A percentile compares a stretch with the other conserved stretches of the same genome.
These are phyloP conservation scores for Muschampia plurimacula DNA, from an alignment of 2,888 invertebrate genomes.

Conservation along the genomic window DNA sequence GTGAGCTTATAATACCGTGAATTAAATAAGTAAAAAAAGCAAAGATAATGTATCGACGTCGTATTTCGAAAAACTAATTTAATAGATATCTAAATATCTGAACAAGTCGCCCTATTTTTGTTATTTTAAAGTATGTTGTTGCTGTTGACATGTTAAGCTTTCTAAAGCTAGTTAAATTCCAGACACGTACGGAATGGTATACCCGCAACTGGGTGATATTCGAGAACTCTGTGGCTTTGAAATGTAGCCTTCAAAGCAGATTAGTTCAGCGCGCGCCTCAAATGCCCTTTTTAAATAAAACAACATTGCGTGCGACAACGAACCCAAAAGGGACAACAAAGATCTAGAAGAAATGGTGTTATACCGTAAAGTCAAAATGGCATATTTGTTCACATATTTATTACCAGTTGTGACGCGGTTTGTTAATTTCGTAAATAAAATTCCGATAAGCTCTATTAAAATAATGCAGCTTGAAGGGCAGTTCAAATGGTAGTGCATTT, in stretches of 20 bases:
- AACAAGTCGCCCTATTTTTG: neutral
- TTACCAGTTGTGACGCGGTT: neutral
- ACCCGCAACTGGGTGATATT: slow-evolving; percentile 49
- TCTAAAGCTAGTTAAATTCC: slow-evolving; percentile 20
- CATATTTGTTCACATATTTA: slow-evolving; percentile 2
- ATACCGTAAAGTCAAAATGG: neutral
- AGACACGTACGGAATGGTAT: slow-evolving; percentile 40
- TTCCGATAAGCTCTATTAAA: neutral
- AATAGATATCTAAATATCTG: neutral
- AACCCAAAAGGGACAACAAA: slow-evolving; percentile 6
- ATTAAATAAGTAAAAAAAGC: too few species aligned
- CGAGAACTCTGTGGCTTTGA: slow-evolving; percentile 47
- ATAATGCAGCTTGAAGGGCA: neutral
- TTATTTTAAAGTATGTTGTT: neutral
- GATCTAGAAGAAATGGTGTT: neutral
- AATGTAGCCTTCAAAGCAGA: slow-evolving; percentile 46
- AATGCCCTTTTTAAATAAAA: slow-evolving; percentile 16
- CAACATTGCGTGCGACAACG: neutral
- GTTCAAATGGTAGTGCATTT: too few species aligned
- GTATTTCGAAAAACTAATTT: too few species aligned
- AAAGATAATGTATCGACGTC: too few species aligned
- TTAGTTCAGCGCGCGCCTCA: slow-evolving; percentile 40
- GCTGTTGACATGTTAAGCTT: slow-evolving; percentile 9
- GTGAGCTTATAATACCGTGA: neutral
- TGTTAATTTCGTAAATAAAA: neutral